Base-by-base conservation (phyloP, 2,888 invertebrate species). In the Atherix ibis region DNA sequence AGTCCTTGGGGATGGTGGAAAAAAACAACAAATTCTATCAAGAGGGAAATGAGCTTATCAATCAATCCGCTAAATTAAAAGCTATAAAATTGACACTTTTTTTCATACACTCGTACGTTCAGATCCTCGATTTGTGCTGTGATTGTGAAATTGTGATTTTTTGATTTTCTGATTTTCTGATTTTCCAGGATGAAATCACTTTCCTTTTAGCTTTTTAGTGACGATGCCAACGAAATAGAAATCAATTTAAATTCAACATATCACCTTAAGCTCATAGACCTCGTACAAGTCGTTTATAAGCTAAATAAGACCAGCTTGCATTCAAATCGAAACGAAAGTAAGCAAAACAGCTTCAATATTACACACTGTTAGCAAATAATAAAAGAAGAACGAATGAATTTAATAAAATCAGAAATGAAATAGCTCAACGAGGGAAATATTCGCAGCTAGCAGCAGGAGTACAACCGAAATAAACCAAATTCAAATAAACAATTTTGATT, bases 201-300 rank as follows among this genome's bases (percentile, higher is more conserved):
- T n/a, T n/a, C n/a, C n/a, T 22, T 22, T 22, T 22, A 22, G 6
- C 22, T 22, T 22, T 22, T 22, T 22, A 22, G 22, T 22, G n/a
- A n/a, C n/a, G n/a, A n/a, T n/a, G n/a, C n/a, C n/a, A n/a, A n/a
- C n/a, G n/a, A n/a, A n/a, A n/a, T 22, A 10, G 22, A 22, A 38
- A 34, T 40, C 40, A 40, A 40, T 40, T 40, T 40, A 34, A 40
- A 38, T 40, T 36, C 36, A 38, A 40, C 38, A 40, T 40, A 40
- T 40, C 37, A 34, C 31, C 33, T 35, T 17, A 8, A 22, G n/a
- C n/a, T n/a, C n/a, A n/a, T n/a, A n/a, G n/a, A n/a, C n/a, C n/a
- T n/a, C n/a, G n/a, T 22, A 22, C 6, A 6, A 10, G 6, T 10
- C 22, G 22, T 22, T 38, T 31, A 27, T 35, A 35, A 31, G 24